Conservation (phyloP, 2,888 invertebrate species). For the Mesochorus sp. region DNA sequence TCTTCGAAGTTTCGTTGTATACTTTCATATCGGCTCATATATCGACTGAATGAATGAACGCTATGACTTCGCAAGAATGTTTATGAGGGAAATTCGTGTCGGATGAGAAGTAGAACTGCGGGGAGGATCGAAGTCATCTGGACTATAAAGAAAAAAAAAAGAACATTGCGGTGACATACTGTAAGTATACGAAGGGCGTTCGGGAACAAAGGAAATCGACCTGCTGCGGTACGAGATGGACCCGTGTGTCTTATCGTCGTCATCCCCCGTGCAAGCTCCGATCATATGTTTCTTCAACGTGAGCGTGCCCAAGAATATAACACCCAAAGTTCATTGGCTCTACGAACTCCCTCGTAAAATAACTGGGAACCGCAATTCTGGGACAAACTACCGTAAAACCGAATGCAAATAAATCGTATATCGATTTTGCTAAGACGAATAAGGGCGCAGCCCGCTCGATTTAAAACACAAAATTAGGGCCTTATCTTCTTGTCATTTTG, state of each 20-base stretch:
- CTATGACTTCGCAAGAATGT: not conserved
- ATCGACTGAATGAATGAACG: too few relatives aligned
- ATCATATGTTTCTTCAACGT: not conserved
- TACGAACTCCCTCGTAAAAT: constrained; percentile 23
- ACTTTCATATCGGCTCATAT: not conserved
- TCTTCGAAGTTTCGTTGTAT: not conserved
- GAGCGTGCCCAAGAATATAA: not conserved
- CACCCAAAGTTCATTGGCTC: not conserved
- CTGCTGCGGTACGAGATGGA: not conserved
- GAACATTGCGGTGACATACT: too few relatives aligned
- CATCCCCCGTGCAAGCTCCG: not conserved
- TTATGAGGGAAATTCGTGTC: not conserved
- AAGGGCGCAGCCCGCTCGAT: not conserved
- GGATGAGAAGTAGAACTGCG: not conserved
- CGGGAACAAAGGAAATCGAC: not conserved
- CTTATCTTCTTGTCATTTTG: too few relatives aligned
- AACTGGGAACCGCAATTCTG: constrained; percentile 13
- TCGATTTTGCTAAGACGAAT: constrained; percentile 10
- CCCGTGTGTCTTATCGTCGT: not conserved
- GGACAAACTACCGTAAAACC: constrained; percentile 40
- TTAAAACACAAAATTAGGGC: too few relatives aligned
- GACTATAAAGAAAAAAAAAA: too few relatives aligned
- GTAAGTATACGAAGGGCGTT: too few relatives aligned
- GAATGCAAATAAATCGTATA: constrained; percentile 31
- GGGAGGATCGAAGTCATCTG: too few relatives aligned